Percentiles rank a stretch among this genome's conserved stretches.
Evolutionary conservation across 2,113 vertebrate species (phyloP).

Genomic region (Gila orcuttii): DNA sequence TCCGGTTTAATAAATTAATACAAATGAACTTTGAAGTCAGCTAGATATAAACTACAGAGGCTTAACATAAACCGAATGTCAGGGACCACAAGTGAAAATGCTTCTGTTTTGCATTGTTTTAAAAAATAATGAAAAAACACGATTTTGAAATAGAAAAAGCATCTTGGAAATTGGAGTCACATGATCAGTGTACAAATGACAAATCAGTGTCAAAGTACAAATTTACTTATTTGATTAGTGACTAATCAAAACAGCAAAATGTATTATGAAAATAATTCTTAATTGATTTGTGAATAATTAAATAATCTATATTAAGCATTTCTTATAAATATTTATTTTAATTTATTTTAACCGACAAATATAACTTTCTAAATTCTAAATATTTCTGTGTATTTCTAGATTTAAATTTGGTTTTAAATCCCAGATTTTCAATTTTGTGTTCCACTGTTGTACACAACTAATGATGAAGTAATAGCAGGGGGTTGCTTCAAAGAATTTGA

Average conservation of each 20-base stretch:
- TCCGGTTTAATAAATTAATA: conserved; percentile 23
- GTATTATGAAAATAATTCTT: background rate
- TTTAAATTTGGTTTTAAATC: background rate
- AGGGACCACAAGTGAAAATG: background rate
- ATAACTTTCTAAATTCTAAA: background rate
- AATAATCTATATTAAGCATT: background rate
- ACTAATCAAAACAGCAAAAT: background rate
- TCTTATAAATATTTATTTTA: background rate
- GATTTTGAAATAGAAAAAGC: background rate
- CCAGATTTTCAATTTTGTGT: background rate
- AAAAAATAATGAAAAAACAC: background rate
- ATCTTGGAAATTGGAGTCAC: background rate
- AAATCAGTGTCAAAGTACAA: too few relatives aligned
- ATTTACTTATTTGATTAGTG: background rate
- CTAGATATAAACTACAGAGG: background rate
- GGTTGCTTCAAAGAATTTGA: background rate
- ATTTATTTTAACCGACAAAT: background rate
- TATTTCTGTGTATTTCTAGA: background rate
- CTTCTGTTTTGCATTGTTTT: background rate
- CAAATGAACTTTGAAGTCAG: background rate
- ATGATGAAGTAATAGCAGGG: background rate
- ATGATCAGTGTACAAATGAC: background rate
- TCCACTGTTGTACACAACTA: background rate
- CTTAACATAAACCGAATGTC: too few relatives aligned
- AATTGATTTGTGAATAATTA: too few relatives aligned